A percentile compares a stretch with the other conserved stretches of the same genome.
phyloP scores from a whole-genome alignment of 2,113 vertebrate species.

The Rattus rattus region DNA sequence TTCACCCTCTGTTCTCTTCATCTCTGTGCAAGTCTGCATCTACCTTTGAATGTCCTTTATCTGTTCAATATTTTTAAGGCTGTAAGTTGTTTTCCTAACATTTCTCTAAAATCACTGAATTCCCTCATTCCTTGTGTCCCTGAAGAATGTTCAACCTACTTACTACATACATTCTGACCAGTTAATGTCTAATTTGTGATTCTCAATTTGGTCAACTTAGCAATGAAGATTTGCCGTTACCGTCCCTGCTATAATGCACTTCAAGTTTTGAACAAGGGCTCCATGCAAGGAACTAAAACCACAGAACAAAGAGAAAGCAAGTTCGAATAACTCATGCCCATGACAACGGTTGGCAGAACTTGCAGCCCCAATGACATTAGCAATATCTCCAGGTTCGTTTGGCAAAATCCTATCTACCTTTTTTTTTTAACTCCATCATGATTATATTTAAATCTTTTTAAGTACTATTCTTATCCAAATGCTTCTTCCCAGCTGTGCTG shows the following conservation, averaged over 20 bases:
- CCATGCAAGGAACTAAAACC: not conserved
- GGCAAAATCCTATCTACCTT: constrained; percentile 49
- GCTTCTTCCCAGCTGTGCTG: constrained; percentile 71
- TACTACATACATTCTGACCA: not conserved
- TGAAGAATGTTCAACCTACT: not conserved
- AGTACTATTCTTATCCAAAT: constrained; percentile 66
- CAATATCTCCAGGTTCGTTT: constrained; percentile 2
- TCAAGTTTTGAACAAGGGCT: not conserved
- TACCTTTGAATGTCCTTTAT: not conserved
- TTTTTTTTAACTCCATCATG: constrained; percentile 55
- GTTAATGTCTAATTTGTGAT: not conserved
- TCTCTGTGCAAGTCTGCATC: no score
- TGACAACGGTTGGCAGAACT: not conserved
- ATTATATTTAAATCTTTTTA: constrained; percentile 78
- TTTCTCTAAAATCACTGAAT: constrained; percentile 7
- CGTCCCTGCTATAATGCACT: not conserved
- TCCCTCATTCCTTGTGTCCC: not conserved
- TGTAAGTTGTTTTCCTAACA: not conserved
- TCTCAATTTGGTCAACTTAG: not conserved
- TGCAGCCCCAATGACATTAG: not conserved
- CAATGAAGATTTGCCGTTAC: not conserved
- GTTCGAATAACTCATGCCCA: not conserved
- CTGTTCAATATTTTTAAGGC: not conserved
- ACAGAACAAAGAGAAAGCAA: not conserved
- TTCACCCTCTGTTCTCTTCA: not conserved